Evolutionary conservation across 2,113 vertebrate species (phyloP), one percentile per base, ranked within the genome.

Genomic region (Tonatia bakeri): DNA sequence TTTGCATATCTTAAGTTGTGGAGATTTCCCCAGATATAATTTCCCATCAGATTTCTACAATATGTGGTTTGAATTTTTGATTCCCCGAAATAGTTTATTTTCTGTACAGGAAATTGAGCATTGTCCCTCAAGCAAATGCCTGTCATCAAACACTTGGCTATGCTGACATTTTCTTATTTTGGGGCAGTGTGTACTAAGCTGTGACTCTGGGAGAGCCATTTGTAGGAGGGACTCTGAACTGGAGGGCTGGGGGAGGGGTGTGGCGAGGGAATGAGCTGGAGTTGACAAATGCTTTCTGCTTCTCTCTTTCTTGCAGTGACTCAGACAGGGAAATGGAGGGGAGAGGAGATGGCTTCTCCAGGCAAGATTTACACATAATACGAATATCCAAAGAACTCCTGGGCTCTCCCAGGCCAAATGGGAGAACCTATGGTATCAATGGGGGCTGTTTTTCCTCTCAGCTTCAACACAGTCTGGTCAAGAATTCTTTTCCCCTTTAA

Each of bases 91-190:
- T 87, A 93, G 87, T 69, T 97, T 97, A 75, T 96, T 97, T 97
- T 94, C 79, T 69, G 5, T 40, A 8, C 7, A 94, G 94, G 96
- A 98, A 98, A 96, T 96, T 97, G 96, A 98, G 79, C 73, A 92
- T 93, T 94, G 26, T 73, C 43, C 82, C 98, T 97, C 96, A 94
- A 59, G 94, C 69, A 93, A 97, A 82, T 96, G 72, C 54, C 38
- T 90, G 67, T 76, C 95, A 91, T 97, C 94, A 96, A 94, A 94
- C 84, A 95, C 90, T 61, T 96, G 95, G 87, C 86, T 80, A 76
- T 47, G 20, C 1, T 94, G 91, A 93, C 67, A 95, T 96, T 97
- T 98, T 96, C 94, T 54, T 82, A 76, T 95, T 70, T 84, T 97
- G 75, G 89, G 95, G 91, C 88, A 96, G 79, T 47, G 4, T 94